A percentile compares a stretch with the other conserved stretches of the same genome.
Evolutionary conservation across 2,113 vertebrate genomes (phyloP).

Genomic region (Quiscalus mexicanus): DNA sequence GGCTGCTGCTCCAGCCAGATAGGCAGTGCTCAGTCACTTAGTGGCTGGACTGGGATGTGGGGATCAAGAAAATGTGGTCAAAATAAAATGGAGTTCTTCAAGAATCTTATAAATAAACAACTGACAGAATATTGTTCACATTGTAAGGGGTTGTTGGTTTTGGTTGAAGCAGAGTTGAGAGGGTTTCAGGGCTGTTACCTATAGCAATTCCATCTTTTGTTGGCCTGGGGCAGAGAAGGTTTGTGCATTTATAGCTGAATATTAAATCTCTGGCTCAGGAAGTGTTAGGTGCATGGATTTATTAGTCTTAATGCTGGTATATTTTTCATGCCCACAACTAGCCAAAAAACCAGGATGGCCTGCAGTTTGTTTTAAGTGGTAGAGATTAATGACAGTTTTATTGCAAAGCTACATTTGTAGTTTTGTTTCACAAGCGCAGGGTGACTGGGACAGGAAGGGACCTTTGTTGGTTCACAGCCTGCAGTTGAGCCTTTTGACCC

Average conservation of each 20-base stretch:
- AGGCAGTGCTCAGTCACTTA: accelerated
- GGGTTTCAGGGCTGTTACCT: background rate
- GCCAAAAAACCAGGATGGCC: background rate
- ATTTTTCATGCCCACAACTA: background rate
- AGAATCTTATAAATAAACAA: background rate
- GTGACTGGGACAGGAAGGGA: background rate
- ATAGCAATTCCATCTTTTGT: background rate
- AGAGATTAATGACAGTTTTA: background rate
- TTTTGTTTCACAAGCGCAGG: background rate
- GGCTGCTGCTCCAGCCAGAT: background rate
- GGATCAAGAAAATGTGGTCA: background rate
- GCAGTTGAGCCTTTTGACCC: background rate
- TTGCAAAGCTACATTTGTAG: background rate
- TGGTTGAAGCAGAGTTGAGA: background rate
- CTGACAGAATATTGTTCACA: background rate
- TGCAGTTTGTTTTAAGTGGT: background rate
- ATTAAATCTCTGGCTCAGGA: background rate
- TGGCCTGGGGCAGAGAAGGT: background rate
- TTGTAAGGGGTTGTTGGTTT: background rate
- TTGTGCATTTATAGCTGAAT: background rate
- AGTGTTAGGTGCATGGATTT: background rate
- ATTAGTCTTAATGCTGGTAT: background rate
- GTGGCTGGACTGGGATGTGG: accelerated
- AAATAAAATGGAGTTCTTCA: background rate
- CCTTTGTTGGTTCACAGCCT: background rate